Evolutionary conservation across 30 jellyfish, hydroid and myxozoan genomes (phyloP).

Genomic region (Cassiopea xamachana): DNA sequence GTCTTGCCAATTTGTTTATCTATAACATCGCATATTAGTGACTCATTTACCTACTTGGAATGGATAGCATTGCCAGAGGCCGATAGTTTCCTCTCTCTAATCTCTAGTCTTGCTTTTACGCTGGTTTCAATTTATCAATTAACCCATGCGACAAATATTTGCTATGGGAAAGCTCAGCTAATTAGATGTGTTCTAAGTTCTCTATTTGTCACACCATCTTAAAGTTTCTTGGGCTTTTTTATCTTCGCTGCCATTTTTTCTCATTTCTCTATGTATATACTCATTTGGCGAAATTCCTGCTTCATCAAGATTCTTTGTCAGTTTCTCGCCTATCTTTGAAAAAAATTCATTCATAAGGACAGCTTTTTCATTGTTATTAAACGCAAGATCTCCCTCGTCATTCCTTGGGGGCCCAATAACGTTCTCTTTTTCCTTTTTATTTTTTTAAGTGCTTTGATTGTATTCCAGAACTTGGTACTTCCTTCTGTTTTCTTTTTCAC

Average conservation of each 20-base stretch:
- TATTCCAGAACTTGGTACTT: constrained; percentile 14
- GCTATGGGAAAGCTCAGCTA: constrained; percentile 3
- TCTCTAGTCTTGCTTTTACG: constrained; percentile 1
- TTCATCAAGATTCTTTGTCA: neutral
- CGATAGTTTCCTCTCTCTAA: constrained; percentile 13
- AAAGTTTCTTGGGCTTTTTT: neutral
- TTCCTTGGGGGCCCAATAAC: constrained; percentile 2
- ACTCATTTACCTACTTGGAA: neutral
- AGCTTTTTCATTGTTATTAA: neutral
- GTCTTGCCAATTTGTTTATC: neutral
- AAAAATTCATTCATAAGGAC: constrained; percentile 8
- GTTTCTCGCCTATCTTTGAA: neutral
- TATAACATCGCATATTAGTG: neutral
- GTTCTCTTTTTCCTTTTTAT: constrained; percentile 5
- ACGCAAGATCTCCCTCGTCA: constrained; percentile 17
- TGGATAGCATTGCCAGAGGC: neutral
- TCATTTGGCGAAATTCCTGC: neutral
- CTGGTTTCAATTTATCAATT: constrained; percentile 35
- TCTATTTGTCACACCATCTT: neutral
- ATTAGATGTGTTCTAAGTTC: constrained; percentile 12
- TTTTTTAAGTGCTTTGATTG: neutral
- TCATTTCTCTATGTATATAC: constrained; percentile 1
- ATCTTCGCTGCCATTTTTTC: neutral
- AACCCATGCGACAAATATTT: constrained; percentile 14
- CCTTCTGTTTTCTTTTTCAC: constrained; percentile 42